Base-by-base conservation (phyloP, 2,888 invertebrate species). In the Podabrus alpinus region DNA sequence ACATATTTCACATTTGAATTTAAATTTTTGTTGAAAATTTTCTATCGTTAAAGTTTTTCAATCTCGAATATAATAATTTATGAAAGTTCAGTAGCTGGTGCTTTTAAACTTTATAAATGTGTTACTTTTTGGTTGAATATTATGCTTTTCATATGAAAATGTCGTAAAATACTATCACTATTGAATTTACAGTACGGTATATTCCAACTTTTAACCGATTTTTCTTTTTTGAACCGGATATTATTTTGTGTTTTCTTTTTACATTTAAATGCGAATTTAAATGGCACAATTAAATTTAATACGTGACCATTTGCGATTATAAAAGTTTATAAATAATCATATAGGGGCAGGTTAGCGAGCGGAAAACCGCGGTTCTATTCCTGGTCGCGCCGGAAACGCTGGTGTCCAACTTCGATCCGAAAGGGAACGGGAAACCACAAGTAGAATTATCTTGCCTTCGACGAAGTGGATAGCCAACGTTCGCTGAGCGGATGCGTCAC, bases 61-160 rank as follows among this genome's bases (percentile, higher is more conserved):
- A 83, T 83, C 82, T 80, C 79, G 79, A 80, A 81, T 81, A 83
- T 82, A 81, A 82, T 82, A 83, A 82, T 80, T 76, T 73, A 68
- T 61, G 73, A 66, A 71, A 73, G 69, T 73, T 64, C 24, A 62
- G 61, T 21, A 60, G 70, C 66, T 25, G 15, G 15, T 13, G 16
- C 66, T 59, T 61, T 72, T 13, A 9, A 68, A 61, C 16, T 72
- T 67, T 73, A 19, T 69, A 66, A 62, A 69, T 68, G 69, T 59
- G 69, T 69, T 61, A 45, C 64, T 68, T 64, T 64, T 64, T 21
- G 45, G 45, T 45, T 45, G 45, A n/a, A 45, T 45, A 64, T 19
- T 21, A 21, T 64, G 62, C 17, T 64, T 64, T 64, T 64, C 19
- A 64, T 64, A 64, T 64, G 21, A 64, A 64, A 45, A 45, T 45